Conservation (phyloP, 1,140 invertebrate species). For the Drosophila ironensis region DNA sequence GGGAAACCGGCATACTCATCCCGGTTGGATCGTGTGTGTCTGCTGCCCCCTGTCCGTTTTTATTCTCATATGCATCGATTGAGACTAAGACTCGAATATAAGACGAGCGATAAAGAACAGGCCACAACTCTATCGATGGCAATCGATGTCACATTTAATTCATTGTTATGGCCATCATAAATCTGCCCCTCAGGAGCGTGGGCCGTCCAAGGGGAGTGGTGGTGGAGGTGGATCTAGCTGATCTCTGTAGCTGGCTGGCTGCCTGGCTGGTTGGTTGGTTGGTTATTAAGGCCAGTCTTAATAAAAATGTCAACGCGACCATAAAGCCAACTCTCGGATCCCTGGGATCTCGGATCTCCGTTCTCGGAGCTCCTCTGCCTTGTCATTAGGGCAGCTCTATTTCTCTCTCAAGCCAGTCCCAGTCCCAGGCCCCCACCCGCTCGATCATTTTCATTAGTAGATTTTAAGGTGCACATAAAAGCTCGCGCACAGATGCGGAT, state of each 20-base stretch:
- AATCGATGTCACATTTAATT: slow-evolving; percentile 80
- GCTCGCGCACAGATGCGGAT: slow-evolving; percentile 33
- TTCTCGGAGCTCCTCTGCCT: slow-evolving; percentile 50
- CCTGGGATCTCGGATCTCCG: slow-evolving; percentile 18
- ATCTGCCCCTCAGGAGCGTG: slow-evolving; percentile 43
- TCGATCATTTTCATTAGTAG: slow-evolving; percentile 46
- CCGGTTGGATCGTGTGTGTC: slow-evolving; percentile 12
- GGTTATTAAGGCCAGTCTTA: slow-evolving; percentile 58
- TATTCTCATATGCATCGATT: slow-evolving; percentile 63
- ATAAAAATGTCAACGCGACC: slow-evolving; percentile 78
- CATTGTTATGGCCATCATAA: slow-evolving; percentile 78
- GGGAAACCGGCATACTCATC: slow-evolving; percentile 30
- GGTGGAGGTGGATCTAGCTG: too few relatives aligned
- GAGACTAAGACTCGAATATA: too few relatives aligned
- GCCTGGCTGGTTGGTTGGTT: too few relatives aligned
- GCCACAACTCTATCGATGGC: slow-evolving; percentile 71
- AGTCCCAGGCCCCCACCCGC: background rate
- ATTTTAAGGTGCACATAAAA: slow-evolving; percentile 73
- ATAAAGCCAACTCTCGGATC: slow-evolving; percentile 53
- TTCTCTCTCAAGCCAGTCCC: background rate
- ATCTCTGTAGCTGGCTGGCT: slow-evolving; percentile 17
- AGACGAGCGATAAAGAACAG: slow-evolving; percentile 61
- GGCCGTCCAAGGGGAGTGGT: background rate
- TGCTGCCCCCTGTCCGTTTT: slow-evolving; percentile 17
- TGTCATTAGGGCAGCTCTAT: slow-evolving; percentile 55